Conservation (phyloP, 2,797 vertebrate genomes). For the Siniperca scherzeri region DNA sequence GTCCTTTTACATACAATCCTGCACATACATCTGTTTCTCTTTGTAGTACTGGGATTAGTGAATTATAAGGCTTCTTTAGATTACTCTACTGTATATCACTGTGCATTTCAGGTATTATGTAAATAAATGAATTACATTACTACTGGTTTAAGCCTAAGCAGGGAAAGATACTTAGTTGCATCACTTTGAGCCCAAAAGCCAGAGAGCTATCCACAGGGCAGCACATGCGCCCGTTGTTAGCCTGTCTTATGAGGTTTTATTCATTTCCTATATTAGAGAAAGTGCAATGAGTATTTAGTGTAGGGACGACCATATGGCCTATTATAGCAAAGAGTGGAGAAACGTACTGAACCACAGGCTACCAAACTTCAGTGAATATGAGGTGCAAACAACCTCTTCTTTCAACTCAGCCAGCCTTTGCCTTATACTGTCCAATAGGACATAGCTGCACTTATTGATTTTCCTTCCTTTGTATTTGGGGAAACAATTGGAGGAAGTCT, state of each 20-base stretch:
- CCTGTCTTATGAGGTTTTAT: slow-evolving; percentile 5
- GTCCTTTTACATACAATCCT: slow-evolving; percentile 17
- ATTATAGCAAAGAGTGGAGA: background rate
- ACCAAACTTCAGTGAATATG: slow-evolving; percentile 1
- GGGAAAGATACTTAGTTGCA: slow-evolving; percentile 23
- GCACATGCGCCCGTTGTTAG: slow-evolving; percentile 28
- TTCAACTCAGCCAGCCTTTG: slow-evolving; percentile 16
- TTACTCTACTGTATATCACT: slow-evolving; percentile 12
- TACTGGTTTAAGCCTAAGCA: slow-evolving; percentile 32
- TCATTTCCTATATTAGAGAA: slow-evolving; percentile 17
- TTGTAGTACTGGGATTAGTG: slow-evolving; percentile 33
- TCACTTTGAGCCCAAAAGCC: slow-evolving; percentile 39
- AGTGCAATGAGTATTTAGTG: background rate
- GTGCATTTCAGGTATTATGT: slow-evolving; percentile 30
- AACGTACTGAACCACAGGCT: background rate
- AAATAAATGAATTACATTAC: slow-evolving; percentile 24
- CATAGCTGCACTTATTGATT: slow-evolving; percentile 19
- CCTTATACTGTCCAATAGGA: slow-evolving; percentile 1
- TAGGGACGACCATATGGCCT: background rate
- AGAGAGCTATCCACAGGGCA: slow-evolving; percentile 21
- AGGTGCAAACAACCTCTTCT: slow-evolving; percentile 4
- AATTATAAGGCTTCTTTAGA: slow-evolving; percentile 38
- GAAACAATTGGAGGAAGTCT: slow-evolving; percentile 65
- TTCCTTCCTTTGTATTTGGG: slow-evolving; percentile 44
- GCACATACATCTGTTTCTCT: slow-evolving; percentile 9